Evolutionary conservation across 2,797 vertebrate species (phyloP).

Genomic region (Scolopax rusticola): DNA sequence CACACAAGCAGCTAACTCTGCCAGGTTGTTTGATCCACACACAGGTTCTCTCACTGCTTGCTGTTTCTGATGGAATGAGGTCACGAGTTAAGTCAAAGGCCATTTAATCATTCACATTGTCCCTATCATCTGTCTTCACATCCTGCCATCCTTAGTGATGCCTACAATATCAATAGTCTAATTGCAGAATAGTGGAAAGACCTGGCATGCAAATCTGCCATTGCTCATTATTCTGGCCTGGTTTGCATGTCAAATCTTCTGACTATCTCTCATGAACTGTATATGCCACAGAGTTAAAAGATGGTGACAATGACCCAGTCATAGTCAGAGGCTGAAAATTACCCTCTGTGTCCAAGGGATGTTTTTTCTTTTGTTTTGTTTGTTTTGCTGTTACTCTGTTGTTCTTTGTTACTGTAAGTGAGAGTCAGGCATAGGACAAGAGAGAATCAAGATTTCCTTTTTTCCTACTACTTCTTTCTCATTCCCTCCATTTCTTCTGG

Average conservation of each 20-base stretch:
- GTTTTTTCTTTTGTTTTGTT: background rate
- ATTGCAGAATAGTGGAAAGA: background rate
- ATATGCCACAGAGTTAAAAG: background rate
- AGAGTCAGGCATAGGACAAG: background rate
- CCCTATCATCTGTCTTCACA: background rate
- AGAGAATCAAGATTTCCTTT: background rate
- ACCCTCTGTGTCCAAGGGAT: background rate
- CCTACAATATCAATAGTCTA: background rate
- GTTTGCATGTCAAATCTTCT: background rate
- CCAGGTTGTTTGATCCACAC: background rate
- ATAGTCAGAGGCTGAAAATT: background rate
- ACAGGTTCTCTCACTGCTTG: background rate
- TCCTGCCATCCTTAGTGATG: background rate
- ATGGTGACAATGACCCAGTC: background rate
- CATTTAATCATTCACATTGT: constrained; percentile 19
- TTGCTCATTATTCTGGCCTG: background rate
- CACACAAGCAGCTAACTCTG: background rate
- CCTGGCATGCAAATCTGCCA: background rate
- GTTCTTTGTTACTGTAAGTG: background rate
- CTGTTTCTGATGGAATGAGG: constrained; percentile 37
- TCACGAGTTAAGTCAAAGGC: constrained; percentile 13
- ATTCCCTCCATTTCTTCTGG: background rate
- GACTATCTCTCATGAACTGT: background rate
- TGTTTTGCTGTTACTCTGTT: background rate
- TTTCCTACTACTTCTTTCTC: background rate